A percentile compares a stretch with the other conserved stretches of the same genome.
Evolutionary conservation across 1,140 invertebrate species (phyloP).

Genomic region (Papilio xuthus): DNA sequence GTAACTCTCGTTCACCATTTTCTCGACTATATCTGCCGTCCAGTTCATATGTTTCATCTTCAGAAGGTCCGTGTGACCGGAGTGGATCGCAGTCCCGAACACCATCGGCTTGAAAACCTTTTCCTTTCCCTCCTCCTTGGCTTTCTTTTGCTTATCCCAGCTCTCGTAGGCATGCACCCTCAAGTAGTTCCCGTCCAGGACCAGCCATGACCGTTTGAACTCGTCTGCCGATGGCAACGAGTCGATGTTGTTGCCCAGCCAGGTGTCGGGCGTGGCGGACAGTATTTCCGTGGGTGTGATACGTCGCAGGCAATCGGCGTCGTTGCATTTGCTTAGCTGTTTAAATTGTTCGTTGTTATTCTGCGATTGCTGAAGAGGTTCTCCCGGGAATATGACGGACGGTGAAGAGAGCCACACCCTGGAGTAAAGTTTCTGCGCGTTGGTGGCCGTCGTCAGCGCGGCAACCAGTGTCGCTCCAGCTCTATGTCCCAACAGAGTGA

Average conservation of each 20-base stretch:
- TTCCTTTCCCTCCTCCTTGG: constrained; percentile 68
- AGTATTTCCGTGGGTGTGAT: constrained; percentile 85
- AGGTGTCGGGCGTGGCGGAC: constrained; percentile 85
- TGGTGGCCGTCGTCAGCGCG: constrained; percentile 81
- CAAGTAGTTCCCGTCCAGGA: constrained; percentile 86
- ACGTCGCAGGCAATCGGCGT: constrained; percentile 83
- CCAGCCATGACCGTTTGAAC: constrained; percentile 87
- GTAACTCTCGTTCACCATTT: constrained; percentile 84
- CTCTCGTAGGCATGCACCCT: constrained; percentile 84
- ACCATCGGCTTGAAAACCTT: constrained; percentile 82
- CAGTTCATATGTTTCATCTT: constrained; percentile 83
- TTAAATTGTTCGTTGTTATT: constrained; percentile 83
- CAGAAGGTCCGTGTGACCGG: constrained; percentile 83
- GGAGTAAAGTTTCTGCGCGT: constrained; percentile 84
- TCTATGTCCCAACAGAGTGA: constrained; percentile 91
- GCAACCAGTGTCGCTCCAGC: constrained; percentile 90
- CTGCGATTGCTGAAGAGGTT: constrained; percentile 83
- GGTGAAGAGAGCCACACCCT: constrained; percentile 89
- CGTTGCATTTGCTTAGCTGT: constrained; percentile 78
- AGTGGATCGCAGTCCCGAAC: constrained; percentile 88
- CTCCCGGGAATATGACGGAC: constrained; percentile 86
- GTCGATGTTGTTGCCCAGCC: constrained; percentile 82
- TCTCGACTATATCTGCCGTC: constrained; percentile 83
- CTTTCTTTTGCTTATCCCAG: constrained; percentile 79
- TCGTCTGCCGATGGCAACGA: constrained; percentile 84